Base-by-base conservation (phyloP, 2,888 invertebrate genomes). In the Pyrocoelia pectoralis region DNA sequence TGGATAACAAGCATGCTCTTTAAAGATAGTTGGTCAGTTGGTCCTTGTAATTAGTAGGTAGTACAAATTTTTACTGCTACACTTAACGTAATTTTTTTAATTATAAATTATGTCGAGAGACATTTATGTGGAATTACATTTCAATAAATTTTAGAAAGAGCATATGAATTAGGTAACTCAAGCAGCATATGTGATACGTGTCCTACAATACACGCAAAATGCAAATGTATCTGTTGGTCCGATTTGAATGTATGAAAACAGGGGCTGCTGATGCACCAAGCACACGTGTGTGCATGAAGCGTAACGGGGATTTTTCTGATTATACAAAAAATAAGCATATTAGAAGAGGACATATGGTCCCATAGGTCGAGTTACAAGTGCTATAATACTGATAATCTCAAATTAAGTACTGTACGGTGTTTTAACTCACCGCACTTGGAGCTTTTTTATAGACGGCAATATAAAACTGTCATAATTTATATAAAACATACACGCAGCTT, bases 171-270 rank as follows among this genome's bases (percentile, higher is more conserved):
- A 69, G 68, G 61, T 61, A 69, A 43, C 19, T 24, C 9, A 66
- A 67, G 75, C 71, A 72, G 73, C 76, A 77, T 77, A 77, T 77
- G 76, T 73, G 74, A 68, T 70, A 68, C 72, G 68, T 65, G 57
- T 52, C 40, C 48, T 57, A 59, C 61, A 72, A 70, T 71, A 71
- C 74, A 77, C 74, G 76, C 76, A 75, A 77, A 76, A 78, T 78
- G 77, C 73, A 77, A 78, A 78, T 78, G 73, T 61, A 72, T 68
- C 70, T 68, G 73, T 70, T 70, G 59, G 56, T 72, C 78, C 76
- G 76, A 78, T 78, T 78, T 78, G 74, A 78, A 78, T 78, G 77
- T 74, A 77, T 75, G 74, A 76, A 76, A 77, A 76, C 54, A 62
- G 51, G 73, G 72, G 73, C 72, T 74, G 66, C 71, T 75, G 75